phyloP scores from a whole-genome alignment of 2,888 invertebrate species.

The Tanypteryx hageni region DNA sequence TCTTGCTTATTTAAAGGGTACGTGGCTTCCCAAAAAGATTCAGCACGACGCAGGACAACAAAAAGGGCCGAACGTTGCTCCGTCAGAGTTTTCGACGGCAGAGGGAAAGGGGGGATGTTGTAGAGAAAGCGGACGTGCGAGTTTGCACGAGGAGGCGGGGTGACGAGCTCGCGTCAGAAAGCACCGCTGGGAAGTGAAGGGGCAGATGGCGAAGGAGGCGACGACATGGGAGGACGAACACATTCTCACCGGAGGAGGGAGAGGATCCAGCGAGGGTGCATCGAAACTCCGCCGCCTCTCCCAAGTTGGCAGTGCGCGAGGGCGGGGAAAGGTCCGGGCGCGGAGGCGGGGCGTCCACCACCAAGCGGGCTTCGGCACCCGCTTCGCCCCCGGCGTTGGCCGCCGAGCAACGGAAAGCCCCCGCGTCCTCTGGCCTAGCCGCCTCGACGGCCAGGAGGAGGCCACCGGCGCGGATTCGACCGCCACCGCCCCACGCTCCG shows the following conservation, averaged over 20 bases:
- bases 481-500: conserved; percentile 74
- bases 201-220: too few species aligned
- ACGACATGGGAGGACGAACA: too few species aligned
- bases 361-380: conserved; percentile 82
- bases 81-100: too few species aligned
- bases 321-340: conserved; percentile 83
- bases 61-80: too few species aligned
- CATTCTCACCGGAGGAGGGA: conserved; percentile 73
- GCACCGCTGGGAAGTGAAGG: too few species aligned
- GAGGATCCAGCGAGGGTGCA: conserved; percentile 79
- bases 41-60: too few species aligned
- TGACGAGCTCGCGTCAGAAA: too few species aligned
- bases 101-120: too few species aligned
- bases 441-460: conserved; percentile 84
- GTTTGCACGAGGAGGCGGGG: too few species aligned
- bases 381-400: conserved; percentile 84
- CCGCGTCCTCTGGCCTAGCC: conserved; percentile 83
- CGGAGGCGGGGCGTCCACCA: conserved; percentile 81
- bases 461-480: conserved; percentile 78
- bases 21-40: too few species aligned
- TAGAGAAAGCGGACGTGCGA: too few species aligned
- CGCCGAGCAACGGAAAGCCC: conserved; percentile 83
- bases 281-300: conserved; percentile 83
- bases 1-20: too few species aligned
- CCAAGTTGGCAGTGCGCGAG: conserved; percentile 58